These are phyloP conservation scores for Triops longicaudatus DNA, from an alignment of 1,140 invertebrate species.

Conservation along the genomic window DNA sequence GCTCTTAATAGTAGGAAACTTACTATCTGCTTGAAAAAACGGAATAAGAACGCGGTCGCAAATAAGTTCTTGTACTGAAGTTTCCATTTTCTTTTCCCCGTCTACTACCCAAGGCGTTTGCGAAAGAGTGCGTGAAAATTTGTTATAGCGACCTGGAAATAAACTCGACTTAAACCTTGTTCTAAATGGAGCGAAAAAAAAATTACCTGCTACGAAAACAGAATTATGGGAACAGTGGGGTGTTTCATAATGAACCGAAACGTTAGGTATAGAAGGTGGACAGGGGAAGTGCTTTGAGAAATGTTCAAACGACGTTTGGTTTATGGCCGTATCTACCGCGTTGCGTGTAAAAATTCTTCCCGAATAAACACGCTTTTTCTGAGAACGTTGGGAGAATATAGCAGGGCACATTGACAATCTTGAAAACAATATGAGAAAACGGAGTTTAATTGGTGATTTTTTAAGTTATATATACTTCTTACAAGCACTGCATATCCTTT, in stretches of 20 bases:
- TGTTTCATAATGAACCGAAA: slow-evolving; percentile 39
- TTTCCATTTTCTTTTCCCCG: slow-evolving; percentile 66
- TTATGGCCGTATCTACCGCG: slow-evolving; percentile 44
- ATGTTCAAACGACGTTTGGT: slow-evolving; percentile 39
- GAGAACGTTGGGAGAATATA: slow-evolving; percentile 33
- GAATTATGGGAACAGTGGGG: slow-evolving; percentile 46
- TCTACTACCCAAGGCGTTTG: slow-evolving; percentile 92
- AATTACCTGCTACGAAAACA: slow-evolving; percentile 51
- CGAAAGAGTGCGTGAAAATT: slow-evolving; percentile 72
- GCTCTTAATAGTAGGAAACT: slow-evolving; percentile 29
- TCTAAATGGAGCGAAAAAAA: slow-evolving; percentile 26
- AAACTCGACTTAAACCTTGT: slow-evolving; percentile 24
- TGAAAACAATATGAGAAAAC: slow-evolving; percentile 30
- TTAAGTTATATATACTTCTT: slow-evolving; percentile 34
- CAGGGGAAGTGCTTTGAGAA: slow-evolving; percentile 43
- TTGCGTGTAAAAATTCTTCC: slow-evolving; percentile 46
- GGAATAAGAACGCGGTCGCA: slow-evolving; percentile 47
- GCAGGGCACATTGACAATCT: slow-evolving; percentile 37
- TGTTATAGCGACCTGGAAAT: slow-evolving; percentile 67
- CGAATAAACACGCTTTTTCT: slow-evolving; percentile 37
- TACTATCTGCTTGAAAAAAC: slow-evolving; percentile 47
- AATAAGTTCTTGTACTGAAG: slow-evolving; percentile 86
- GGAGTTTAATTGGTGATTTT: slow-evolving; percentile 24
- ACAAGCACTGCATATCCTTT: slow-evolving; percentile 48
- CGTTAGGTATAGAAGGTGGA: slow-evolving; percentile 41